phyloP scores from a whole-genome alignment of 2,797 vertebrate species.

The Schizopygopsis pylzovi region DNA sequence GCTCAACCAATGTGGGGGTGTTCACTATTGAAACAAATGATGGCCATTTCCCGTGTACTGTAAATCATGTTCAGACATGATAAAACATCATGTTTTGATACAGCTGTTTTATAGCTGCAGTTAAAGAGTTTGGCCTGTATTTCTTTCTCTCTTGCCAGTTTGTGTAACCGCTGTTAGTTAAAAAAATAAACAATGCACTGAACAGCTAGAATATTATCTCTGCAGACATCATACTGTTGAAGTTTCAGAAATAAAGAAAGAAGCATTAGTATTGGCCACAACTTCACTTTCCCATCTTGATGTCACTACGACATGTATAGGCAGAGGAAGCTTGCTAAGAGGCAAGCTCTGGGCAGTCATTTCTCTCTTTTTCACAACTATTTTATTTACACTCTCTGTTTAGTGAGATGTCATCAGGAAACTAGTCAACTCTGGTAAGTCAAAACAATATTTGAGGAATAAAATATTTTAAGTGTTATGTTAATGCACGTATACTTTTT shows the following conservation, averaged over 20 bases:
- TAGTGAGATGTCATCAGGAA: neutral
- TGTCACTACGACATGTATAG: neutral
- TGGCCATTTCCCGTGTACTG: neutral
- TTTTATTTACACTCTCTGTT: neutral
- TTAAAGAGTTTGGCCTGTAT: neutral
- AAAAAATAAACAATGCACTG: neutral
- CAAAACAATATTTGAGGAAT: neutral
- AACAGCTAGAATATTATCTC: neutral
- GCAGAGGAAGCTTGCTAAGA: neutral
- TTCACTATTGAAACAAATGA: neutral
- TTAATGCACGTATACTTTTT: neutral
- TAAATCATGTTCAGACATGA: neutral
- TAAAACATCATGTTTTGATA: neutral
- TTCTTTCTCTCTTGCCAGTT: neutral
- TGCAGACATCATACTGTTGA: too few relatives aligned
- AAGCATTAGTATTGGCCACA: neutral
- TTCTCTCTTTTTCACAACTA: neutral
- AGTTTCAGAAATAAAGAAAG: neutral
- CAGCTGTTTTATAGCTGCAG: neutral
- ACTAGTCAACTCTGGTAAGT: conserved; percentile 35
- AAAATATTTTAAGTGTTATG: neutral
- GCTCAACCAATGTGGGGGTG: neutral
- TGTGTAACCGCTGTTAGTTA: neutral
- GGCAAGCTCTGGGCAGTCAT: neutral
- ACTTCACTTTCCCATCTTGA: neutral